These are phyloP conservation scores for Ceratina calcarata DNA, from an alignment of 1,140 invertebrate genomes.

Conservation along the genomic window DNA sequence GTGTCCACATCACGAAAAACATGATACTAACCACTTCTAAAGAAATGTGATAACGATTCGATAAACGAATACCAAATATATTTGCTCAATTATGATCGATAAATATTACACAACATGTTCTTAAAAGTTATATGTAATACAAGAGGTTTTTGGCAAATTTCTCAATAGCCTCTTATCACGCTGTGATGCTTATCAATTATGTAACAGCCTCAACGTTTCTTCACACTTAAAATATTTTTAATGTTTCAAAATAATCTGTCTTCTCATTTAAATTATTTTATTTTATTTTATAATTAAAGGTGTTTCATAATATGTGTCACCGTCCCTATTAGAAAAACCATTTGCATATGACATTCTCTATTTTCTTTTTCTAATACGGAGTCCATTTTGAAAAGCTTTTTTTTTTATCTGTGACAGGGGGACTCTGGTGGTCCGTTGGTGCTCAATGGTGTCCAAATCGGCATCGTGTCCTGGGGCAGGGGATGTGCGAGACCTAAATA, in stretches of 20 bases:
- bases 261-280: too few species aligned
- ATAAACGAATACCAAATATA: too few species aligned
- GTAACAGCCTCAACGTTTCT: not conserved
- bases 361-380: too few species aligned
- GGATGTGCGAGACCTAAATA: constrained; percentile 79
- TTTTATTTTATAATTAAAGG: too few species aligned
- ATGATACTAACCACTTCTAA: too few species aligned
- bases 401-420: constrained; percentile 76
- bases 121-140: not conserved
- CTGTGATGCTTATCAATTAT: not conserved
- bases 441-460: constrained; percentile 80
- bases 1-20: too few species aligned
- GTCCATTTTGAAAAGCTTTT: constrained; percentile 11
- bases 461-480: constrained; percentile 83
- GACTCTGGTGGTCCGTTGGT: constrained; percentile 85
- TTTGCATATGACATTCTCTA: not conserved
- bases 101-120: not conserved
- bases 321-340: not conserved
- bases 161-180: not conserved
- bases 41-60: not conserved
- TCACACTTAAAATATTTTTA: not conserved
- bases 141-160: not conserved
- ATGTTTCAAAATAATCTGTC: not conserved
- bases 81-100: not conserved
- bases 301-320: too few species aligned